Conservation (phyloP, 2,888 invertebrate genomes). For the Mellilla xanthometata region DNA sequence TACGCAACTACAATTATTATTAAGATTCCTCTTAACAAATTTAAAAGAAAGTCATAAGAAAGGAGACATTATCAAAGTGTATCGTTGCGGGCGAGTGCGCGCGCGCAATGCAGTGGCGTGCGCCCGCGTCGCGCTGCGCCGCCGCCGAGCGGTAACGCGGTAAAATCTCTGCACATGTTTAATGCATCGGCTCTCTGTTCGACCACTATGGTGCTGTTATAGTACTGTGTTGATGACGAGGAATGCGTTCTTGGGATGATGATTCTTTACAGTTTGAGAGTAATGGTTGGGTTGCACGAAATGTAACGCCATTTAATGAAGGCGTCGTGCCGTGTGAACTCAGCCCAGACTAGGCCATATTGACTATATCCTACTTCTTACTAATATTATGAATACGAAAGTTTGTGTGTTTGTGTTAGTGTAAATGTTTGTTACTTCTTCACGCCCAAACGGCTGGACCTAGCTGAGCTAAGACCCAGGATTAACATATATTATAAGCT, state of each 20-base stretch:
- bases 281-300: background rate
- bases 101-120: conserved; percentile 62
- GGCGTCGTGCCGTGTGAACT: no score
- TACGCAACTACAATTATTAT: conserved; percentile 4
- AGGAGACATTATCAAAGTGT: conserved; percentile 55
- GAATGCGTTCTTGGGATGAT: conserved; percentile 23
- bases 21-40: conserved; percentile 18
- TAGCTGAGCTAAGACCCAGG: no score
- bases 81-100: conserved; percentile 60
- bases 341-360: no score
- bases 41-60: conserved; percentile 64
- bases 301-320: no score
- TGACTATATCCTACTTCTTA: no score
- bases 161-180: conserved; percentile 64
- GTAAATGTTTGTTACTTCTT: no score
- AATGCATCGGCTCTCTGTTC: conserved; percentile 50
- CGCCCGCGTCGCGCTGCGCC: conserved; percentile 29
- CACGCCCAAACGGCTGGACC: no score
- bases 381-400: no score
- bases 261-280: conserved; percentile 1
- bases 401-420: no score
- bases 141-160: conserved; percentile 30
- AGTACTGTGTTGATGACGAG: conserved; percentile 39
- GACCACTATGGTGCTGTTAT: conserved; percentile 40
- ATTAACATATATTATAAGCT: no score